Percentiles rank a stretch among this genome's conserved stretches.
Conservation (phyloP, 1,140 invertebrate species). For the Manduca sexta region DNA sequence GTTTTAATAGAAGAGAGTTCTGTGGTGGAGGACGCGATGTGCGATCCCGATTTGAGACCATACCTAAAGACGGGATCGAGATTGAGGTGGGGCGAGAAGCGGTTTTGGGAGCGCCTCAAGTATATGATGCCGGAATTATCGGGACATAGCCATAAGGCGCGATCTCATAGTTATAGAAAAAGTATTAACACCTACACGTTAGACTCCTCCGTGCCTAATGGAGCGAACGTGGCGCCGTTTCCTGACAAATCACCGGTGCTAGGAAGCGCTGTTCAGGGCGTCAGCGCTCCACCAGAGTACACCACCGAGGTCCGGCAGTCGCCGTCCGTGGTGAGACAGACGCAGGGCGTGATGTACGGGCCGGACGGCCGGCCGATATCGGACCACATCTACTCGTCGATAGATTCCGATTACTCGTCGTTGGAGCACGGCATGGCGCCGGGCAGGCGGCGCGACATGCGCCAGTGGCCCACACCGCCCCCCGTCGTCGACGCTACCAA, state of each 20-base stretch:
- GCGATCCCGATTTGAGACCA: conserved; percentile 89
- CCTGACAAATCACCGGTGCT: conserved; percentile 64
- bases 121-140: conserved; percentile 86
- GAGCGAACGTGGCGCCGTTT: conserved; percentile 67
- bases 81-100: conserved; percentile 90
- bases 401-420: conserved; percentile 85
- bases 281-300: conserved; percentile 68
- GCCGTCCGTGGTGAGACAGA: conserved; percentile 67
- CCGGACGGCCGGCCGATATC: conserved; percentile 80
- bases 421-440: conserved; percentile 68
- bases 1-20: conserved; percentile 88
- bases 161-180: conserved; percentile 76
- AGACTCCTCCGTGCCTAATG: conserved; percentile 77
- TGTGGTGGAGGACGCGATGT: conserved; percentile 83
- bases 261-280: conserved; percentile 67
- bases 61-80: conserved; percentile 89
- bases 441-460: conserved; percentile 54
- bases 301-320: conserved; percentile 62
- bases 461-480: conserved; percentile 64
- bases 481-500: conserved; percentile 59
- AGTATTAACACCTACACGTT: conserved; percentile 87
- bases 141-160: conserved; percentile 50
- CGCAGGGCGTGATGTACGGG: conserved; percentile 58
- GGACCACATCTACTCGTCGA: conserved; percentile 91
- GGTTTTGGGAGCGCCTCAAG: conserved; percentile 93